Base-by-base conservation (phyloP, 1,140 invertebrate species). In the Ceratosolen fusciceps region DNA sequence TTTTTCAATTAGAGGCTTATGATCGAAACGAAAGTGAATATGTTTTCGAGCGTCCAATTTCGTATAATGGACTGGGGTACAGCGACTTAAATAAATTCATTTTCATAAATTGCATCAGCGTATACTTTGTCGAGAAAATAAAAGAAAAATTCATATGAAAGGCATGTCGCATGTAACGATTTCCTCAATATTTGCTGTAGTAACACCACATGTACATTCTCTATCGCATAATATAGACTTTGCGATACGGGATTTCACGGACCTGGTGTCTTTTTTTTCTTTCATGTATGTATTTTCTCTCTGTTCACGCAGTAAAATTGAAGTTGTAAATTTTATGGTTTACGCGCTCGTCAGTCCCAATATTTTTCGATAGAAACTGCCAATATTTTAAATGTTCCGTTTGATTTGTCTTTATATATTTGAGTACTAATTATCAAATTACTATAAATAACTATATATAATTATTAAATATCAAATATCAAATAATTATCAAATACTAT, bases 171-270 rank as follows among this genome's bases (percentile, higher is more conserved):
- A 34, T 9, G 31, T 58, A 58, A 58, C 52, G 75, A 43, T n/a
- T 43, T 56, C 12, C 21, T 2, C 5, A 77, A 71, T 71, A 60
- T 77, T 60, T 26, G 54, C 67, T 52, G 49, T 26, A 56, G 29
- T 12, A n/a, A 43, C 24, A 16, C 58, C 58, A 34, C 73, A 26
- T 62, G 58, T 31, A 26, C 43, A 49, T 68, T 65, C 49, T 39
- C 34, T 68, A 68, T 77, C 65, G 31, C 68, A 68, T 60, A 56
- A 34, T 77, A 77, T 34, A 31, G 67, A 77, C 37, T 77, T 77
- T 77, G 65, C 39, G 65, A 77, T 37, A 24, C 34, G 21, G 60
- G 29, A 71, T 60, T 70, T 77, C 29, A 26, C n/a, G n/a, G 19
- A 43, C 5, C 39, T 62, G 8, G 14, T n/a, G 16, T 65, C 21